Evolutionary conservation across 2,113 vertebrate species (phyloP), one percentile per base, ranked within the genome.

Genomic region (Motacilla tschutschensis): DNA sequence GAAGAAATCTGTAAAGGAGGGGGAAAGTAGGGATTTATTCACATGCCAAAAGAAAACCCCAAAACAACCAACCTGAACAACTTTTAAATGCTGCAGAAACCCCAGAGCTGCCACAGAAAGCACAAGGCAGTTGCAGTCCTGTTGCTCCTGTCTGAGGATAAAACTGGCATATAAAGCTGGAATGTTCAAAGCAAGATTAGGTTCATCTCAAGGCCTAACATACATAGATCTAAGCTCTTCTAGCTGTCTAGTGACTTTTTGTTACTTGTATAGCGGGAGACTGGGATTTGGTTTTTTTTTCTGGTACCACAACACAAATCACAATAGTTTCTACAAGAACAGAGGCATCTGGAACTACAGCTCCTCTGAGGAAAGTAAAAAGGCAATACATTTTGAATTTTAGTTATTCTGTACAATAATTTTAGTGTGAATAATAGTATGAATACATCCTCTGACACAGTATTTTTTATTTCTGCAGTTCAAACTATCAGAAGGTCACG

Each of bases 31-130:
- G 7, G 17, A 40, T 63, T 63, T 43, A 19, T 26, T 67, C 10
- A 53, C 12, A 6, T 1, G 1, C 1, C 2, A 58, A 19, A 54
- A 62, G 26, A 46, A 17, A 10, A 4, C 14, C 24, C 44, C 38
- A 12, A 46, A 55, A 25, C 25, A 22, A 58, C 28, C 12, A 20
- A 38, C 28, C 19, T 36, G n/a, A 33, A 72, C 4, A 1, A 58
- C 55, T 75, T 55, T 70, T 9, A 66, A 57, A 67, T 2, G 2
- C 17, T 62, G 20, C 29, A 77, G 60, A 81, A 72, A 47, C 6
- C 28, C 7, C 18, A 69, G 8, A 5, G n/a, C 22, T 59, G 50
- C 19, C 12, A 8, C 66, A 78, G 46, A 84, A 55, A 53, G 18
- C 1, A 1, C 40, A 36, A 44, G 31, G 12, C 1, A 1, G 36